These are phyloP conservation scores for Lepetodrilus schrolli DNA, from an alignment of 2,888 invertebrate genomes.

Conservation along the genomic window DNA sequence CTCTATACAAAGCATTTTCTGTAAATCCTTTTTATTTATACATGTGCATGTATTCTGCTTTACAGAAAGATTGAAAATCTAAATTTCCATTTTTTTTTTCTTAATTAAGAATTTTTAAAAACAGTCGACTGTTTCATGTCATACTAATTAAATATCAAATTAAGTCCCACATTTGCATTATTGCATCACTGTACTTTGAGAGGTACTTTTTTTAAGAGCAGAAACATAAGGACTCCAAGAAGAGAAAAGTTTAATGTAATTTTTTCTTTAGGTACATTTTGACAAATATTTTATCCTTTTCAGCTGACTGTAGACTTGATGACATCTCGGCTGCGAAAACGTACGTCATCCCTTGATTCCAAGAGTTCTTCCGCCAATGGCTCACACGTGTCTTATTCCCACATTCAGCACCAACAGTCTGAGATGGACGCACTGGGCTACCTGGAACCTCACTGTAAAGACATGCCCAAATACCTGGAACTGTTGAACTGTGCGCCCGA, in stretches of 20 bases:
- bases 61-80: too few relatives aligned
- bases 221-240: neutral
- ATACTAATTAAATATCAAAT: too few relatives aligned
- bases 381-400: slow-evolving; percentile 29
- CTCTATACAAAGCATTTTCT: too few relatives aligned
- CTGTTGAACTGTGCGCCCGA: slow-evolving; percentile 47
- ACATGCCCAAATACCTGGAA: slow-evolving; percentile 39
- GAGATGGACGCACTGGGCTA: slow-evolving; percentile 46
- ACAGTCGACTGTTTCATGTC: too few relatives aligned
- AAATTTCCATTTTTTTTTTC: too few relatives aligned
- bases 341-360: slow-evolving; percentile 45
- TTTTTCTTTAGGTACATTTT: too few relatives aligned
- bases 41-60: too few relatives aligned
- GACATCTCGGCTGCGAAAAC: slow-evolving; percentile 37
- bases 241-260: neutral
- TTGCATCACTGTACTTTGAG: too few relatives aligned
- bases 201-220: neutral
- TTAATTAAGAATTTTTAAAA: too few relatives aligned
- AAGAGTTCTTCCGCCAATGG: slow-evolving; percentile 32
- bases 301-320: slow-evolving; percentile 46
- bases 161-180: too few relatives aligned
- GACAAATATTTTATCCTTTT: too few relatives aligned
- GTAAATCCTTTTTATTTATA: too few relatives aligned
- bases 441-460: slow-evolving; percentile 41
- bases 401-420: slow-evolving; percentile 31